These are phyloP conservation scores for Choristoneura fumiferana DNA, from an alignment of 1,140 invertebrate species.

Conservation along the genomic window DNA sequence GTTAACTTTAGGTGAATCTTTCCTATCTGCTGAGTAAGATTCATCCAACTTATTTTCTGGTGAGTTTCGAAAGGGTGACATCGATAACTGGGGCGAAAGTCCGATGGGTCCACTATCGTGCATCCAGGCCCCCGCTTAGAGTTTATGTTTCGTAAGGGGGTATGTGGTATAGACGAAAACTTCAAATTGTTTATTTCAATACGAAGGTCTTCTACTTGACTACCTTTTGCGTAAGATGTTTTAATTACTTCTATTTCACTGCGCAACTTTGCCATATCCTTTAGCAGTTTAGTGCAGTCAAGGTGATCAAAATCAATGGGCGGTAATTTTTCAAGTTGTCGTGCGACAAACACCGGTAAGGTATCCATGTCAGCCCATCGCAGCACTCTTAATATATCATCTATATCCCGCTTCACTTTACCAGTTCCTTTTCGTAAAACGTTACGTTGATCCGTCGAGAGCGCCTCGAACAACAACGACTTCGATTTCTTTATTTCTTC, in stretches of 20 bases:
- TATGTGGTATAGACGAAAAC: neutral
- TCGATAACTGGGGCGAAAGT: no score
- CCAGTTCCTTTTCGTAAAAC: neutral
- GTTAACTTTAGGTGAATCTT: no score
- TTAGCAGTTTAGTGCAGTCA: constrained; percentile 9
- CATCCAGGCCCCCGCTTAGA: neutral
- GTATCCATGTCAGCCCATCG: neutral
- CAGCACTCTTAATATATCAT: neutral
- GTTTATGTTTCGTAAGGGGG: neutral
- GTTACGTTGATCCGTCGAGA: neutral
- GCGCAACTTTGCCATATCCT: neutral
- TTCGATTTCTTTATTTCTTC: constrained; percentile 10
- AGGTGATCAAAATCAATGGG: constrained; percentile 3
- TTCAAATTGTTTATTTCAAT: neutral
- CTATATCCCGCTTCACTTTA: neutral
- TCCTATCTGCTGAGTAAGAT: no score
- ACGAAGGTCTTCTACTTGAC: constrained; percentile 1
- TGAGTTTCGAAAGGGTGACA: no score
- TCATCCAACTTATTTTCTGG: no score
- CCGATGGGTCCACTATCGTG: neutral
- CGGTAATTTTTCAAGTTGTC: constrained; percentile 2
- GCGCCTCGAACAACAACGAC: constrained; percentile 1
- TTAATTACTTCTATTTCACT: neutral
- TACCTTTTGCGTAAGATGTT: neutral
- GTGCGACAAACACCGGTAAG: constrained; percentile 10